Base-by-base conservation (phyloP, 2,113 vertebrate species). In the Hepsetus odoe region DNA sequence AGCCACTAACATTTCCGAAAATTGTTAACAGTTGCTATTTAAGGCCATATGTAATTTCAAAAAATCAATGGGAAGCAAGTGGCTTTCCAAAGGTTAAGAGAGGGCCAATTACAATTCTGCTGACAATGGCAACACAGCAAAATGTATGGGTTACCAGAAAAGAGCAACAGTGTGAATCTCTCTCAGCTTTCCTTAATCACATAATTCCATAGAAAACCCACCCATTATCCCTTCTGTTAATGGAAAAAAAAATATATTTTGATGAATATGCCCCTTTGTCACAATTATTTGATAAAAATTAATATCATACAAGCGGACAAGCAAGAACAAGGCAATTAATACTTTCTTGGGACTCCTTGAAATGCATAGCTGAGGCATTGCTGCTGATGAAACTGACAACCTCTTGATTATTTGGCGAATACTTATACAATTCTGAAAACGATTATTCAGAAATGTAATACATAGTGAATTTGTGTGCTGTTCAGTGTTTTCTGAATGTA, bases 1-100 rank as follows among this genome's bases (percentile, higher is more conserved):
- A 40, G 49, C 64, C 5, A 85, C 82, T 20, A 68, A 28, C 44
- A 44, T 59, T 61, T 69, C 46, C 58, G 53, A 32, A 61, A 46
- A 16, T 12, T n/a, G n/a, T 79, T 49, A 38, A 68, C 26, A 38
- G 51, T 32, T 64, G 58, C 82, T 84, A 81, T 81, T 80, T 83
- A 68, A 56, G 49, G 82, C 38, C 32, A 11, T 22, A 24, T 42
- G 69, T 72, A 78, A 80, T 77, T 61, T 53, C 59, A 53, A 64
- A 65, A 64, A 65, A 58, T 38, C 64, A 55, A 55, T 71, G 20
- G 55, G 42, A 68, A 85, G 65, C 59, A 79, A 51, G n/a, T 35
- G 58, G n/a, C 18, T 14, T 80, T 14, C 33, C 46, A 53, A 55
- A 58, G 49, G 33, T 44, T 77, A 12, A 58, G 14, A 75, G 58